phyloP scores from a whole-genome alignment of 1,140 invertebrate genomes.

The Trachymyrmex septentrionalis region DNA sequence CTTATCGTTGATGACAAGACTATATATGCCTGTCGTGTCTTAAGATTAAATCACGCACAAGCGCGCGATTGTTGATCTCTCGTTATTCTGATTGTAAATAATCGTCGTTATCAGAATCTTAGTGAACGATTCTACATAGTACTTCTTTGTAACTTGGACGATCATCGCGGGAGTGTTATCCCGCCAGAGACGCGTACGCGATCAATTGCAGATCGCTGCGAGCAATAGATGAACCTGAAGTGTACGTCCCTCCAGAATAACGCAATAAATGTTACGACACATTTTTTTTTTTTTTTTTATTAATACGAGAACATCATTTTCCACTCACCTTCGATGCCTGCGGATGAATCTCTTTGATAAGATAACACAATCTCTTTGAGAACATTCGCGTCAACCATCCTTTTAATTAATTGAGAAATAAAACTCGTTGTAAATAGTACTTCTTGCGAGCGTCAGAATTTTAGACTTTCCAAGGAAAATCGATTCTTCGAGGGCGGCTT shows the following conservation, averaged over 20 bases:
- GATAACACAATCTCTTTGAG: neutral
- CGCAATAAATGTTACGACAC: constrained; percentile 35
- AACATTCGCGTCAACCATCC: neutral
- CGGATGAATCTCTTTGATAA: neutral
- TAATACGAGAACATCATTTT: constrained; percentile 4
- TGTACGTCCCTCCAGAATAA: constrained; percentile 3
- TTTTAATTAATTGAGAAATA: neutral
- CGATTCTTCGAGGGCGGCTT: neutral
- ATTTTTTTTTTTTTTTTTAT: constrained; percentile 31
- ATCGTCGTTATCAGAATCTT: constrained; percentile 13
- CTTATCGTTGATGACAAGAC: neutral
- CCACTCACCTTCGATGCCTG: neutral
- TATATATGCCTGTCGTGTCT: constrained; percentile 2
- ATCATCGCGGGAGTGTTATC: neutral
- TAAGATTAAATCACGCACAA: constrained; percentile 58
- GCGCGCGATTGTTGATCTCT: constrained; percentile 33
- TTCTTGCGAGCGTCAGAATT: neutral
- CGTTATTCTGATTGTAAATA: constrained; percentile 69
- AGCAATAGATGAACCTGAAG: constrained; percentile 7
- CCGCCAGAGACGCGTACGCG: constrained; percentile 6
- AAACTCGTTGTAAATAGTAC: neutral
- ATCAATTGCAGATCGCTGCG: constrained; percentile 10
- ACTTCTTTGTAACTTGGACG: constrained; percentile 1
- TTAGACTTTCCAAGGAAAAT: neutral
- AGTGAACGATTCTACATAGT: neutral